Percentiles rank a stretch among this genome's conserved stretches.
Evolutionary conservation across 1,140 invertebrate species (phyloP).

Genomic region (Orchesella cincta): DNA sequence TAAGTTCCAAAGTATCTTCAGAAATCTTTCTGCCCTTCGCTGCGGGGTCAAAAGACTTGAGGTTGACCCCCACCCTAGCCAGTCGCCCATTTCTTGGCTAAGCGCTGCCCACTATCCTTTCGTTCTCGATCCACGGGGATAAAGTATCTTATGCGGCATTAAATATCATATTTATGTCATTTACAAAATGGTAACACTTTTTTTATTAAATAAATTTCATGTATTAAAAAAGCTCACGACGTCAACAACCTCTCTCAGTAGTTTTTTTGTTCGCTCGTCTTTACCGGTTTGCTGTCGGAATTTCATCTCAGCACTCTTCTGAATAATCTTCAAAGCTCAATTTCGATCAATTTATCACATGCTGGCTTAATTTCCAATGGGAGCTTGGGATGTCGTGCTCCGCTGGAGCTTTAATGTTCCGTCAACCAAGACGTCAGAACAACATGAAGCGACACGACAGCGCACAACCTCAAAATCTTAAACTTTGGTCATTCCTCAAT

Average conservation of each 20-base stretch:
- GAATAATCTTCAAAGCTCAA: too few relatives aligned
- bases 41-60: slow-evolving; percentile 8
- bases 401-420: too few relatives aligned
- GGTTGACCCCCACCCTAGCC: too few relatives aligned
- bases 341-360: slow-evolving; percentile 5
- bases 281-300: not conserved
- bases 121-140: slow-evolving; percentile 27
- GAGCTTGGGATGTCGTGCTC: slow-evolving; percentile 31
- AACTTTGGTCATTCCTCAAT: too few relatives aligned
- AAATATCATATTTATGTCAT: not conserved
- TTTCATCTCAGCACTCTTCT: too few relatives aligned
- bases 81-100: slow-evolving; percentile 16
- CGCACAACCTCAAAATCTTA: too few relatives aligned
- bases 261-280: slow-evolving; percentile 3
- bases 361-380: slow-evolving; percentile 17
- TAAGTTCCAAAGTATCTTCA: slow-evolving; percentile 17
- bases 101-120: slow-evolving; percentile 24
- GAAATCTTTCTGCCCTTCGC: not conserved
- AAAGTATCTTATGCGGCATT: slow-evolving; percentile 13
- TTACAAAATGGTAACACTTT: not conserved
- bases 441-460: too few relatives aligned
- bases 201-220: not conserved
- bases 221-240: not conserved
- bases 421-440: too few relatives aligned
- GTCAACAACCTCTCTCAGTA: not conserved